These are phyloP conservation scores for Otolemur crassicaudatus DNA, from an alignment of 2,797 vertebrate species.

Conservation along the genomic window DNA sequence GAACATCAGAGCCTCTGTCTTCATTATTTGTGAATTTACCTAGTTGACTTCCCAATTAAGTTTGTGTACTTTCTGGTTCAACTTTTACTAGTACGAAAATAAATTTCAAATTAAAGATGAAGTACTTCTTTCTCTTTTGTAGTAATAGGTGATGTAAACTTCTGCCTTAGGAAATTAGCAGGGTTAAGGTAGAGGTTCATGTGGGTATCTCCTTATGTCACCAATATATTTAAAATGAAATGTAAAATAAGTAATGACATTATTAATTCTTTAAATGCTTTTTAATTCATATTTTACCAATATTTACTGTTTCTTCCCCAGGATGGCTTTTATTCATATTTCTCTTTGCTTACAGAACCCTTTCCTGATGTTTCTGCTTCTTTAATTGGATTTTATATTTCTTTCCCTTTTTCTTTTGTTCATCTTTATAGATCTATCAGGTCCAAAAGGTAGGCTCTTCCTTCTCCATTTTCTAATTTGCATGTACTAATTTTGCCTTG, in stretches of 20 bases:
- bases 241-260: no score
- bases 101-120: not conserved
- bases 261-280: not conserved
- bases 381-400: conserved; percentile 78
- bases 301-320: not conserved
- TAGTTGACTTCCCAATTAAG: not conserved
- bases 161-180: rapidly evolving
- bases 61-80: not conserved
- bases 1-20: not conserved
- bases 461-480: conserved; percentile 54
- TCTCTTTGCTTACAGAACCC: not conserved
- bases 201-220: rapidly evolving
- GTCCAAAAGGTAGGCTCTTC: conserved; percentile 94
- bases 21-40: not conserved
- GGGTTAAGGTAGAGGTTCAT: rapidly evolving
- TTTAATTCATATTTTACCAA: not conserved
- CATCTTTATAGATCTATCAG: conserved; percentile 92
- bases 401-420: conserved; percentile 71
- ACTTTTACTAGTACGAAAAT: not conserved
- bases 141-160: not conserved
- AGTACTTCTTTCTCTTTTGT: not conserved
- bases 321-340: not conserved
- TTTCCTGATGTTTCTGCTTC: conserved; percentile 58
- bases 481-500: conserved; percentile 70
- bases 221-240: rapidly evolving